Percentiles rank a stretch among this genome's conserved stretches.
phyloP scores from a whole-genome alignment of 2,888 invertebrate species.

The Megaustenia siamemsis region DNA sequence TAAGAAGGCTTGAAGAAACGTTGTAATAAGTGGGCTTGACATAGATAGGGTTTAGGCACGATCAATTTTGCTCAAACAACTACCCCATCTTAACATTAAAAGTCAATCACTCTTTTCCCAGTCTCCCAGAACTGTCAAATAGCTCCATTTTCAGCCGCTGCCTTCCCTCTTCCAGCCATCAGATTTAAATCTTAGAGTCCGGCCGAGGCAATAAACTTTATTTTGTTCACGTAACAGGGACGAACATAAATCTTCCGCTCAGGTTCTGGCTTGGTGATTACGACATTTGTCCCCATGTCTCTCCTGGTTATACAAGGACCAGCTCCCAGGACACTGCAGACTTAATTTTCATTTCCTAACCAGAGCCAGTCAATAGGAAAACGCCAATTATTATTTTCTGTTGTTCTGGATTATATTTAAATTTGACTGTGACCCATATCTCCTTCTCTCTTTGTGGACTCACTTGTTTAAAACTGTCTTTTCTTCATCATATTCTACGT shows the following conservation, averaged over 20 bases:
- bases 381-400: no score
- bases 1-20: no score
- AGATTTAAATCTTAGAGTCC: not conserved
- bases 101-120: not conserved
- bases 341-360: conserved; percentile 10
- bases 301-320: not conserved
- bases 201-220: conserved; percentile 27
- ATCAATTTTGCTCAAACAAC: no score
- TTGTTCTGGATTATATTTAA: no score
- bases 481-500: no score
- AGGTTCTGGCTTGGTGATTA: not conserved
- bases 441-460: no score
- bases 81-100: no score
- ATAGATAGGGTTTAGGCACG: no score
- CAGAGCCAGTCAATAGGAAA: no score
- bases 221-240: conserved; percentile 22
- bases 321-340: not conserved
- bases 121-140: not conserved
- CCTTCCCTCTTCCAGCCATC: not conserved
- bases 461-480: no score
- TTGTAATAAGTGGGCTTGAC: no score
- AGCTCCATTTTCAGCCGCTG: not conserved
- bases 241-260: conserved; percentile 23
- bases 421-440: no score
- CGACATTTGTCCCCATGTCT: not conserved